These are phyloP conservation scores for Leucozona laternaria DNA, from an alignment of 2,888 invertebrate genomes.

Conservation along the genomic window DNA sequence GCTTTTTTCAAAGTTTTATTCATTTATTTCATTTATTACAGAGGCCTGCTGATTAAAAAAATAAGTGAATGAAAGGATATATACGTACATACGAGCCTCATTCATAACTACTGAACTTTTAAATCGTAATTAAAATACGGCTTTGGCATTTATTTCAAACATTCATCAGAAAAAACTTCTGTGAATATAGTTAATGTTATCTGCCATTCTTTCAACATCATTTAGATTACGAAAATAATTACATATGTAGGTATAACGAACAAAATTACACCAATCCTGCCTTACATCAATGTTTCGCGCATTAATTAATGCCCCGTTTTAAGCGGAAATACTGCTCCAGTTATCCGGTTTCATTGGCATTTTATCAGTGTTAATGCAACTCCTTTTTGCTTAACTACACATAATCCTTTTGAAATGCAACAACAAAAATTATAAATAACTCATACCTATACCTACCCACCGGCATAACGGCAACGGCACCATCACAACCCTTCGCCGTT, in stretches of 20 bases:
- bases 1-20: too few species aligned
- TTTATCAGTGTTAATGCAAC: slow-evolving; percentile 41
- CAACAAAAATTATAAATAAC: background rate
- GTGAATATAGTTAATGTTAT: background rate
- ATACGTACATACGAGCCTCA: too few species aligned
- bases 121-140: too few species aligned
- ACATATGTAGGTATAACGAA: background rate
- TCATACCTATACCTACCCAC: background rate
- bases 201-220: background rate
- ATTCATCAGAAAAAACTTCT: too few species aligned
- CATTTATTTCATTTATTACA: too few species aligned
- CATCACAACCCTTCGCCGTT: slow-evolving; percentile 15
- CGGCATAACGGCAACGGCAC: background rate
- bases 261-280: background rate
- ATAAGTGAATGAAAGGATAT: too few species aligned
- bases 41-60: too few species aligned
- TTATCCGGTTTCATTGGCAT: slow-evolving; percentile 44
- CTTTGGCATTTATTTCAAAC: too few species aligned
- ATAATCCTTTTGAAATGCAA: slow-evolving; percentile 21
- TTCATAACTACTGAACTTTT: too few species aligned
- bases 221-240: background rate
- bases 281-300: slow-evolving; percentile 26
- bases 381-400: slow-evolving; percentile 26
- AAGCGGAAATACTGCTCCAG: slow-evolving; percentile 27
- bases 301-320: slow-evolving; percentile 27